These are phyloP conservation scores for Colletes latitarsis DNA, from an alignment of 1,140 invertebrate species.

Conservation along the genomic window DNA sequence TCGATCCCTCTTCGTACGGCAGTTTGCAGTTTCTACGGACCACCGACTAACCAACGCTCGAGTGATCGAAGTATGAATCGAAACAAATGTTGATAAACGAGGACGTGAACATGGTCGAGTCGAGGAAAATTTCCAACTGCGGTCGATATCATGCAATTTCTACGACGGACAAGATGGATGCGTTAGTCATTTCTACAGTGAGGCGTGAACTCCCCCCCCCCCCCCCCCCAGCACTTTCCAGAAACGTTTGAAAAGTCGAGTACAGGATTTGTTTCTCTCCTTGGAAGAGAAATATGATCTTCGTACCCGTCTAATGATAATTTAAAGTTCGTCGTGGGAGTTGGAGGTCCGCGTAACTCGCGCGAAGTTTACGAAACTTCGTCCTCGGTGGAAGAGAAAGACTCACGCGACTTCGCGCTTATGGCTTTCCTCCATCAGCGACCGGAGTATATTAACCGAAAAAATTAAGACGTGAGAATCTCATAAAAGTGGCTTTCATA, in stretches of 20 bases:
- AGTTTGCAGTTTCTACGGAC: constrained; percentile 1
- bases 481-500: no score
- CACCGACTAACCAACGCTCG: neutral
- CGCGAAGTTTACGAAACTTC: constrained; percentile 15
- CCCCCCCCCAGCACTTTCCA: neutral
- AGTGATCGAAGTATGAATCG: constrained; percentile 17
- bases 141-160: neutral
- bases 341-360: neutral
- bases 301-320: constrained; percentile 13
- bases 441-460: constrained; percentile 6
- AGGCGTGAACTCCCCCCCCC: no score
- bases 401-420: neutral
- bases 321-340: constrained; percentile 6
- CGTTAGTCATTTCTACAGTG: neutral
- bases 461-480: neutral
- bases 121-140: neutral
- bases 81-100: constrained; percentile 25
- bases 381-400: neutral
- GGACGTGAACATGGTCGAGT: neutral
- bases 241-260: neutral
- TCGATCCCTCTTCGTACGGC: neutral
- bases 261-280: neutral
- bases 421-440: neutral
- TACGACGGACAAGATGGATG: neutral
- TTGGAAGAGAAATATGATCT: neutral